These are phyloP conservation scores for Bombus sylvicola DNA, from an alignment of 1,140 invertebrate genomes.

Conservation along the genomic window DNA sequence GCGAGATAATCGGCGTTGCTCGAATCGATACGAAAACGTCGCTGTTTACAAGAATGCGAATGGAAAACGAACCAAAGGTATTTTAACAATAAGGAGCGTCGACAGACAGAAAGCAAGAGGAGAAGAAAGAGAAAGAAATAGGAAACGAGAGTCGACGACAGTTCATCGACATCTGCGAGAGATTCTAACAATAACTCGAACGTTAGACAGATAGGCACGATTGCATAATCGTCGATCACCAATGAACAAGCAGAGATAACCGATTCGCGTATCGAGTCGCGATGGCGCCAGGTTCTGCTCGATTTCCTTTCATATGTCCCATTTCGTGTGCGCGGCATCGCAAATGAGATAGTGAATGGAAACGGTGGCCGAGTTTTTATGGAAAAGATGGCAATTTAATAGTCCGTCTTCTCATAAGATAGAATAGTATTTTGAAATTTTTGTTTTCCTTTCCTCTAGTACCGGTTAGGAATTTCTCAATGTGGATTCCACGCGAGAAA, in stretches of 20 bases:
- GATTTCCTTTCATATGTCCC: not conserved
- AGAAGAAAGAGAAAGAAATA: not conserved
- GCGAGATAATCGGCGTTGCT: not conserved
- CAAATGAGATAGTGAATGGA: not conserved
- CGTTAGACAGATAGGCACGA: not conserved
- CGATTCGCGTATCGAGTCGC: conserved; percentile 15
- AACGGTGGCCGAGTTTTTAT: not conserved
- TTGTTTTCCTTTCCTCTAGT: too few relatives aligned
- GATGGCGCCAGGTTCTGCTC: not conserved
- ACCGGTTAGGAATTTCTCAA: too few relatives aligned
- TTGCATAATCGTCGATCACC: conserved; percentile 16
- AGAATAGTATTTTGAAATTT: too few relatives aligned
- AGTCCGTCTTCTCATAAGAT: not conserved
- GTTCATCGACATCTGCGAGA: conserved; percentile 8
- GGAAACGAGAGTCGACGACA: not conserved
- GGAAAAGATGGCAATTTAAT: not conserved
- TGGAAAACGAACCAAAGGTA: not conserved
- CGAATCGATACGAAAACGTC: not conserved
- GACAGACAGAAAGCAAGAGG: not conserved
- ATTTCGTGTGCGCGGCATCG: not conserved
- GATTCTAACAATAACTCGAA: conserved; percentile 13
- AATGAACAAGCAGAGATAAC: conserved; percentile 27
- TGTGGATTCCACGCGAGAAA: too few relatives aligned
- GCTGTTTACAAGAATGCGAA: not conserved
- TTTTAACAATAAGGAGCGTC: not conserved